Base-by-base conservation (phyloP, 2,113 vertebrate species). In the Sisor rabdophorus region DNA sequence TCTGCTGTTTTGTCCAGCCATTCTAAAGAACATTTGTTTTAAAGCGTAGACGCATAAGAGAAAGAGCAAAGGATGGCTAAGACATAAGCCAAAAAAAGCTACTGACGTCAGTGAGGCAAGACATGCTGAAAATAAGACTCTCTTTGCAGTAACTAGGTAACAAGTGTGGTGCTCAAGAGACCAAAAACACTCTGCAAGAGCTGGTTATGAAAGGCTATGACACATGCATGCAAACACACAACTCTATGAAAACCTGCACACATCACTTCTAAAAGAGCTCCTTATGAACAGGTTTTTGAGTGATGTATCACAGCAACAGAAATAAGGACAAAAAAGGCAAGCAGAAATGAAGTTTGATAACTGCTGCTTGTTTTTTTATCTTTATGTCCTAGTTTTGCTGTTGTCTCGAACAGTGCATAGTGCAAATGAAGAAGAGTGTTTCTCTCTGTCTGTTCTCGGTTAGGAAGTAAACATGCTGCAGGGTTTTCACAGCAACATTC, bases 91-190 rank as follows among this genome's bases (percentile, higher is more conserved):
- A 32, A 26, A 36, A 52, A 47, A 78, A 77, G 47, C 55, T 80
- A 77, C 80, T 90, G 90, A 91, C 87, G 86, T 90, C 88, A 89
- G 86, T 86, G 86, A 87, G 74, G 82, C 83, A 86, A 60, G 75
- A 85, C 84, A 84, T 87, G 83, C 84, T 84, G 84, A 89, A 89
- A 88, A 86, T 84, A 87, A 85, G 88, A 80, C 77, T 86, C 86
- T 88, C 83, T 86, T 86, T 79, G 82, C 83, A 76, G 91, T 90
- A 90, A 87, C 90, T 87, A 88, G 87, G 91, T 90, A 92, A 92
- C 89, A 87, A 85, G 85, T 80, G 84, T 78, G 75, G 80, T 76
- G 44, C 78, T 87, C 55, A 44, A 13, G 77, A 83, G 72, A 77
- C 74, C 75, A 70, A 70, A 71, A 69, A 81, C 70, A 79, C 80